Evolutionary conservation across 2,797 vertebrate genomes (phyloP).

Genomic region (Anolis apletophallus): DNA sequence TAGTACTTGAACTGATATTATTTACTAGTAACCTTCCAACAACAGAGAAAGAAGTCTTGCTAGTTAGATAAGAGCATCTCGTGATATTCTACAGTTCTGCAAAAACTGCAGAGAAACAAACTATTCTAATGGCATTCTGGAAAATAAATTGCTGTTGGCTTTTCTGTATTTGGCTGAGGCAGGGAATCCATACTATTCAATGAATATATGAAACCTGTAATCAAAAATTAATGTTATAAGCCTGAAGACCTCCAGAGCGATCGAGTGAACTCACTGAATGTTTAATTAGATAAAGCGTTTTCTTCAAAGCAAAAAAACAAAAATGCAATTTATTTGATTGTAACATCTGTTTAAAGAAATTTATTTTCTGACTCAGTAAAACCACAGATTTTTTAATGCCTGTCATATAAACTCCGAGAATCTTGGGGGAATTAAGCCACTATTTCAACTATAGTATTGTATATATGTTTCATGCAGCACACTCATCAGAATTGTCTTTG

Average conservation of each 20-base stretch:
- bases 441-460: neutral
- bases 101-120: neutral
- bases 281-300: neutral
- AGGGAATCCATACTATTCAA: neutral
- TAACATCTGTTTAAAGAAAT: neutral
- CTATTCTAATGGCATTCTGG: neutral
- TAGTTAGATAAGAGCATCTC: conserved; percentile 20
- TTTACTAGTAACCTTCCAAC: neutral
- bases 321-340: neutral
- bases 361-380: conserved; percentile 2
- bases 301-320: neutral
- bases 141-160: neutral
- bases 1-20: neutral
- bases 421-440: conserved; percentile 38
- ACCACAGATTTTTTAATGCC: neutral
- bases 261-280: conserved; percentile 4
- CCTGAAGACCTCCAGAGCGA: neutral
- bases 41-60: conserved; percentile 33
- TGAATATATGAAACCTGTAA: conserved; percentile 54
- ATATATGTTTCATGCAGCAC: neutral
- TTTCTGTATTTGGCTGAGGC: fast-evolving
- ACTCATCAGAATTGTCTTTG: conserved; percentile 8
- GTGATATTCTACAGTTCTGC: neutral
- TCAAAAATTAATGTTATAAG: conserved; percentile 56
- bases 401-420: neutral